Evolutionary conservation across 2,888 invertebrate genomes (phyloP).

Genomic region (Oegoconia quadripuncta): DNA sequence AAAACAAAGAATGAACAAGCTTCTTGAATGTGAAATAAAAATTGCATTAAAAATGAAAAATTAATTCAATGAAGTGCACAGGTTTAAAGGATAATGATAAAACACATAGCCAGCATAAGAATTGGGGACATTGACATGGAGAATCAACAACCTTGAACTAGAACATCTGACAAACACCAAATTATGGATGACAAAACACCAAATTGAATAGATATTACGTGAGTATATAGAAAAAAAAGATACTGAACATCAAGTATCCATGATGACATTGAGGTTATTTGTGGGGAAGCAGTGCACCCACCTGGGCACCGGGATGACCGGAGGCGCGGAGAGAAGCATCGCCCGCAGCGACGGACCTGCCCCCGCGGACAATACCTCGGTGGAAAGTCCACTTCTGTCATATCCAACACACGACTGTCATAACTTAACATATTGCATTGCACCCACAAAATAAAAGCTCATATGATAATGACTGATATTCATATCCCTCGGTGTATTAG

Average conservation of each 20-base stretch:
- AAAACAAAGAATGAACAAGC: slow-evolving; percentile 13
- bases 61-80: slow-evolving; percentile 26
- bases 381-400: slow-evolving; percentile 89
- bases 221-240: slow-evolving; percentile 49
- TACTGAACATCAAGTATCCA: slow-evolving; percentile 50
- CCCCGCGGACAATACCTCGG: slow-evolving; percentile 87
- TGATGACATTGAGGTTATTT: slow-evolving; percentile 35
- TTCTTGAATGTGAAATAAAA: slow-evolving; percentile 12
- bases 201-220: slow-evolving; percentile 25
- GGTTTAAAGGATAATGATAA: slow-evolving; percentile 14
- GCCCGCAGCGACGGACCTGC: slow-evolving; percentile 77
- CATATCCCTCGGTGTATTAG: neutral
- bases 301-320: slow-evolving; percentile 74
- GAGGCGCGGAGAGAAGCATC: slow-evolving; percentile 67
- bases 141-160: slow-evolving; percentile 26
- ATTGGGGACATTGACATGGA: slow-evolving; percentile 24
- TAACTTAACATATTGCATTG: slow-evolving; percentile 20
- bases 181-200: slow-evolving; percentile 13
- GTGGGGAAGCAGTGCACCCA: slow-evolving; percentile 61
- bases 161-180: slow-evolving; percentile 33
- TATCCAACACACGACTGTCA: slow-evolving; percentile 55
- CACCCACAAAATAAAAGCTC: slow-evolving; percentile 5
- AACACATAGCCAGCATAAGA: slow-evolving; percentile 7
- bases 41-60: slow-evolving; percentile 29
- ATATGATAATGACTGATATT: neutral